Evolutionary conservation across 2,888 invertebrate species (phyloP), one percentile per base, ranked within the genome.

Genomic region (Endotricha flammealis): DNA sequence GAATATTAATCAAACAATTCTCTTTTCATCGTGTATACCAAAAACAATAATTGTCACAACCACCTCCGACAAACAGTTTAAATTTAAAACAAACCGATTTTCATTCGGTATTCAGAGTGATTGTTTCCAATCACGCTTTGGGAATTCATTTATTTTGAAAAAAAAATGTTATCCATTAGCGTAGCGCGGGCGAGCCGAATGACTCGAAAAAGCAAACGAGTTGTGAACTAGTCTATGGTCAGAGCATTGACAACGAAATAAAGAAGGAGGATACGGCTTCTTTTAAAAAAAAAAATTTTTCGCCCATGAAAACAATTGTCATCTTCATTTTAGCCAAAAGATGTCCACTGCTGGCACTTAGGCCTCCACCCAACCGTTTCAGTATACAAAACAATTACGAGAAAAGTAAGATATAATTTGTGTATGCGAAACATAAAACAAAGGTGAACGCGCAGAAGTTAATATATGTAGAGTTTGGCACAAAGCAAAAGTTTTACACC

Each of bases 361-460:
- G n/a, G n/a, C n/a, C n/a, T n/a, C n/a, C n/a, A n/a, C n/a, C n/a
- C n/a, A n/a, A n/a, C n/a, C n/a, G n/a, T n/a, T n/a, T n/a, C n/a
- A n/a, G n/a, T n/a, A n/a, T n/a, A n/a, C n/a, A n/a, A n/a, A n/a
- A n/a, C n/a, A n/a, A n/a, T n/a, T n/a, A n/a, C n/a, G n/a, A n/a
- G n/a, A n/a, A n/a, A n/a, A n/a, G n/a, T n/a, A n/a, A n/a, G 2
- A 20, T 20, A 4, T 43, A 44, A 63, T 65, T 68, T 66, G 64
- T 64, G 57, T 53, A 58, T 46, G 44, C 41, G 39, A 44, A 55
- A 53, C 46, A 50, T 48, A 44, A 46, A 52, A 60, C 55, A 51
- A 44, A 50, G 50, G 48, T 43, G 42, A 45, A 42, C 49, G 36
- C 46, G 20, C 41, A 44, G 34, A 53, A 63, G 52, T 61, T 61